A percentile compares a stretch with the other conserved stretches of the same genome.
Evolutionary conservation across 1,140 invertebrate genomes (phyloP).

Genomic region (Euura lappo): DNA sequence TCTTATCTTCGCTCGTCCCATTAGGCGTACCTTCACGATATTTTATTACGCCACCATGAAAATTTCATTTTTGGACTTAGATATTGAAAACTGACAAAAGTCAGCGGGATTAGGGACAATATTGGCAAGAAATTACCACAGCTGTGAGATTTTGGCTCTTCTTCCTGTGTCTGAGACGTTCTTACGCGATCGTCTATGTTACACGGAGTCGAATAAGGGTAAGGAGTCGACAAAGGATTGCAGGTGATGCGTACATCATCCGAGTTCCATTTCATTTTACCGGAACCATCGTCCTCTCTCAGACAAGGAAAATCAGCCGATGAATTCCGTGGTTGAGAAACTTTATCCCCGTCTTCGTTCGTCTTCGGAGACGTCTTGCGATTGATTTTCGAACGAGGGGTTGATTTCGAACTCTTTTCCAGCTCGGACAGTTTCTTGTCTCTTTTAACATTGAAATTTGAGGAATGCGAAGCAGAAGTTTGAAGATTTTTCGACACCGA

Average conservation of each 20-base stretch:
- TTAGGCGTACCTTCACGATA: constrained; percentile 67
- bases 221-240: constrained; percentile 46
- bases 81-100: constrained; percentile 59
- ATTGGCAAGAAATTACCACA: constrained; percentile 58
- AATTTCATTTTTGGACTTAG: constrained; percentile 65
- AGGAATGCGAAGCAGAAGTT: neutral
- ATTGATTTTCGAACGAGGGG: neutral
- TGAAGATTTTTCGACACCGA: constrained; percentile 2
- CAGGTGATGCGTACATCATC: constrained; percentile 48
- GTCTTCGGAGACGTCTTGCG: neutral
- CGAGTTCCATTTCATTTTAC: constrained; percentile 29
- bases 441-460: neutral
- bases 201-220: constrained; percentile 48
- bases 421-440: too few species aligned
- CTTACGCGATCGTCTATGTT: constrained; percentile 32
- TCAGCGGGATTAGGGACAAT: constrained; percentile 52
- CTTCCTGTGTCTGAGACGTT: constrained; percentile 36
- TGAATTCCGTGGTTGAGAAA: neutral
- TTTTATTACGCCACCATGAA: constrained; percentile 73
- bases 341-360: neutral
- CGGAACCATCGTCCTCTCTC: constrained; percentile 15
- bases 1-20: constrained; percentile 1
- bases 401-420: neutral
- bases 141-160: constrained; percentile 46
- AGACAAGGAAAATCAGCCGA: neutral